Percentiles rank a stretch among this genome's conserved stretches.
phyloP scores from a whole-genome alignment of 2,797 vertebrate species.

The Xenentodon cancila region DNA sequence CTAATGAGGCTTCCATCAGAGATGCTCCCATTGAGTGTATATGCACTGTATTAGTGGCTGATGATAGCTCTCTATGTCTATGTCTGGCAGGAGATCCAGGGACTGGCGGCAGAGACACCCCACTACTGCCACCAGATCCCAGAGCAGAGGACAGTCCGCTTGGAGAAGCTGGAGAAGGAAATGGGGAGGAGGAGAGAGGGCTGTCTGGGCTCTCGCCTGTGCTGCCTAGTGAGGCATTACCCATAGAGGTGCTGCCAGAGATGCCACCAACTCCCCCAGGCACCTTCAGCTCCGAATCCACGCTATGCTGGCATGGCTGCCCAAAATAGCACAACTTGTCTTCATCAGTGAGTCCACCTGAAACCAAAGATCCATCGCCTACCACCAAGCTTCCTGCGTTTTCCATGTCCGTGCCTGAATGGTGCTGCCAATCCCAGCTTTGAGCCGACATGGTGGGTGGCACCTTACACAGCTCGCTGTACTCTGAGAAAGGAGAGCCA shows the following conservation, averaged over 20 bases:
- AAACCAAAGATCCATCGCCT: conserved; percentile 60
- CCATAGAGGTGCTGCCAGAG: conserved; percentile 72
- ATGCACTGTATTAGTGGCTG: conserved; percentile 41
- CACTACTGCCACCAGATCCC: conserved; percentile 66
- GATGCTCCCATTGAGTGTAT: conserved; percentile 33
- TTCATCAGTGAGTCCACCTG: conserved; percentile 88
- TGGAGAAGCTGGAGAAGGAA: conserved; percentile 75
- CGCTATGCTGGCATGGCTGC: conserved; percentile 64
- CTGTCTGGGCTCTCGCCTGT: conserved; percentile 81
- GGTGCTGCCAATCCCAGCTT: conserved; percentile 91
- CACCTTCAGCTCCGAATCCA: conserved; percentile 84
- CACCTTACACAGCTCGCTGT: conserved; percentile 85
- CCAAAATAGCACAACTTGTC: conserved; percentile 94
- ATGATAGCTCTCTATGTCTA: conserved; percentile 31
- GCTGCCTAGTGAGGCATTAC: conserved; percentile 75
- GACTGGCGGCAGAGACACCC: conserved; percentile 50
- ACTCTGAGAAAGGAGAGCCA: conserved; percentile 83
- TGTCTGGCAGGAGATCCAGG: conserved; percentile 62
- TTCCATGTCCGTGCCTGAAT: conserved; percentile 79
- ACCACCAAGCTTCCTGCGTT: conserved; percentile 64
- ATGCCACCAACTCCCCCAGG: conserved; percentile 72
- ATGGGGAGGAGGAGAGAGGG: conserved; percentile 77
- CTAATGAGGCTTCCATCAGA: conserved; percentile 29
- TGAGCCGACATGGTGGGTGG: conserved; percentile 71
- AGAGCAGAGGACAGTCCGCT: conserved; percentile 60